Evolutionary conservation across 92 coral and sea anemone genomes (phyloP).

Genomic region (Porites lobata): DNA sequence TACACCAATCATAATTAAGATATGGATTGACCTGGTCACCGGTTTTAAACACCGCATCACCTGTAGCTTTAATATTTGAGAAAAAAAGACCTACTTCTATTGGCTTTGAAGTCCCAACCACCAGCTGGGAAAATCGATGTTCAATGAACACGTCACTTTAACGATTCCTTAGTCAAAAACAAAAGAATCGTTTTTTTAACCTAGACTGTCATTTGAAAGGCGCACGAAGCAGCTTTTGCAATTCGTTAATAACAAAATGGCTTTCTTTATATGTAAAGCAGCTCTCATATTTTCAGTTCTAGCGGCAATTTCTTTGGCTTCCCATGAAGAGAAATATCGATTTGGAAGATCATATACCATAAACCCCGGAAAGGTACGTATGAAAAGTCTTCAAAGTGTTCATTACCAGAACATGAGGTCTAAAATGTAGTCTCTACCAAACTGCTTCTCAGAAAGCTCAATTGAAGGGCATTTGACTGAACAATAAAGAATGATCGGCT

Average conservation of each 20-base stretch:
- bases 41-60: not conserved
- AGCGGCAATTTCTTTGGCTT: slow-evolving; percentile 29
- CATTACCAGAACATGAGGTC: not conserved
- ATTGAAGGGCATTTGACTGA: not conserved
- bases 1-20: no score
- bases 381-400: not conserved
- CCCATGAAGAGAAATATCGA: slow-evolving; percentile 34
- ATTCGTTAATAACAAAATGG: slow-evolving; percentile 4
- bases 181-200: not conserved
- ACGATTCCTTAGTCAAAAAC: not conserved
- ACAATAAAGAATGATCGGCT: not conserved
- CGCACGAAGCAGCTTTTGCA: slow-evolving; percentile 4
- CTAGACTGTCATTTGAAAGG: slow-evolving; percentile 23
- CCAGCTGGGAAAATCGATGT: slow-evolving; percentile 1
- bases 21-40: not conserved
- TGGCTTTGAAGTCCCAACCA: slow-evolving; percentile 26
- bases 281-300: not conserved
- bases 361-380: slow-evolving; percentile 64
- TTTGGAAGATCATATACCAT: slow-evolving; percentile 60
- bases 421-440: not conserved
- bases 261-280: not conserved
- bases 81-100: not conserved
- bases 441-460: not conserved
- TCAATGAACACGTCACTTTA: not conserved
- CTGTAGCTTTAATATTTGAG: not conserved